Evolutionary conservation across 2,888 invertebrate genomes (phyloP).

Genomic region (Chouioia cunea): DNA sequence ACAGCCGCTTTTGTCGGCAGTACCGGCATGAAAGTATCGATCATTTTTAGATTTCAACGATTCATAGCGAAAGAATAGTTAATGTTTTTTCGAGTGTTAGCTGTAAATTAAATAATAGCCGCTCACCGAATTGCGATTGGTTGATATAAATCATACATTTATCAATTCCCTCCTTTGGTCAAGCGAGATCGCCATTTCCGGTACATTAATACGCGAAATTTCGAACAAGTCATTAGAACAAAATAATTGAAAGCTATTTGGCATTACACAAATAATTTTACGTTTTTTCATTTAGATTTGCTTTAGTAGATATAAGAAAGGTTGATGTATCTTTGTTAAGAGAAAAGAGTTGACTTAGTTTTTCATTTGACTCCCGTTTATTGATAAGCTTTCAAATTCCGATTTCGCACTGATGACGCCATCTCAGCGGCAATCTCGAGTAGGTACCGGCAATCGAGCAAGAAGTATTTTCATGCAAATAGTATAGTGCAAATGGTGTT

Average conservation of each 20-base stretch:
- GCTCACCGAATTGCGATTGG: too few species aligned
- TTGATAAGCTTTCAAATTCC: conserved; percentile 36
- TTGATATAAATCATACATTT: conserved; percentile 24
- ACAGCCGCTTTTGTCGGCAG: too few species aligned
- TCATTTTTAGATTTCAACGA: too few species aligned
- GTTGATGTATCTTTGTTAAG: conserved; percentile 29
- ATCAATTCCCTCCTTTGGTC: conserved; percentile 28
- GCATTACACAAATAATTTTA: not conserved
- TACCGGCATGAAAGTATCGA: too few species aligned
- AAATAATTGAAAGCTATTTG: not conserved
- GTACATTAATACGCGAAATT: not conserved
- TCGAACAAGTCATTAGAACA: conserved; percentile 6
- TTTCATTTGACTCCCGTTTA: conserved; percentile 22
- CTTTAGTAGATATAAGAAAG: conserved; percentile 20
- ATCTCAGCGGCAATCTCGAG: conserved; percentile 8
- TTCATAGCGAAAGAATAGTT: too few species aligned
- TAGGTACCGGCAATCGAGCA: too few species aligned
- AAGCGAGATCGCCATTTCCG: conserved; percentile 30
- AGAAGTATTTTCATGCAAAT: too few species aligned
- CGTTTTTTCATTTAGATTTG: conserved; percentile 8
- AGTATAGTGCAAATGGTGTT: too few species aligned
- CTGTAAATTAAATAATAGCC: too few species aligned
- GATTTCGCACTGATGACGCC: conserved; percentile 25
- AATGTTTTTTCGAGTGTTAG: too few species aligned
- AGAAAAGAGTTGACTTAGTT: conserved; percentile 5